Evolutionary conservation across 2,888 invertebrate species (phyloP), one percentile per base, ranked within the genome.

Genomic region (Cecidostiba fungosa): DNA sequence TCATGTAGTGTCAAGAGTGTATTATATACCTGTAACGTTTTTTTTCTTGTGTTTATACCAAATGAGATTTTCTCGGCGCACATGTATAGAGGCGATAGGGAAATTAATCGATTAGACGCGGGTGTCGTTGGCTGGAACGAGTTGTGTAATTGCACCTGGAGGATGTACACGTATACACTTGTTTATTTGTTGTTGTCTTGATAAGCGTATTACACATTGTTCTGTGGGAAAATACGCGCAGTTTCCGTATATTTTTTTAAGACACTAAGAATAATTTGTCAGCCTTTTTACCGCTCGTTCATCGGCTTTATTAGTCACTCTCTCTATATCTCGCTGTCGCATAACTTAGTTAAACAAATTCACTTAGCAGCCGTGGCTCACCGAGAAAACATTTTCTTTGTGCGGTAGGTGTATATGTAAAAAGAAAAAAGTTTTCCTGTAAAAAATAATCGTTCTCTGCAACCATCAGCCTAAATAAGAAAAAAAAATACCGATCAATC

Each of bases 401-500:
- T 43, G 3, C 50, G 50, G 1, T 1, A 19, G 16, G n/a, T 3
- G 54, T 19, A 54, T 39, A 39, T 36, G 4, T 36, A 1, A 50
- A 16, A 19, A 54, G 1, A 6, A 50, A 50, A 50, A 50, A 16
- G 50, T 16, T 1, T 50, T n/a, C n/a, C n/a, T 16, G 14, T 50
- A 32, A 32, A 32, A 32, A 32, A 32, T 3, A 32, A 32, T 32
- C 32, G n/a, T n/a, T n/a, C n/a, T n/a, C n/a, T n/a, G n/a, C 50
- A 16, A 2, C 50, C 50, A 0, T 50, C 32, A 32, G 50, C 50
- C 50, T 16, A n/a, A 54, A 54, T n/a, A n/a, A 8, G 6, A 39
- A 6, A 43, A 43, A 43, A 12, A 23, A 23, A 59, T 59, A 59
- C 23, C 54, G 54, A 59, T 59, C 54, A 86, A 86, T 85, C 89